These are phyloP conservation scores for Felis catus DNA, from an alignment of 2,113 vertebrate genomes.

Conservation along the genomic window F.catus_Fca126_mat1.0 CM031428.1:11956501-11957000, in stretches of 20 bases:
- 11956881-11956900: neutral
- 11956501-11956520: neutral
- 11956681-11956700: neutral
- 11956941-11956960: neutral
- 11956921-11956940: neutral
- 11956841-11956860: neutral
- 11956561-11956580: neutral
- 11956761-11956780: neutral
- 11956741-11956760: neutral
- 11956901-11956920: neutral
- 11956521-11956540: neutral
- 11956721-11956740: neutral
- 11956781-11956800: neutral
- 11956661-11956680: neutral
- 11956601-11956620: neutral
- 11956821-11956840: neutral
- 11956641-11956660: neutral
- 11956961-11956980: neutral
- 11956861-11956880: neutral
- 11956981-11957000: neutral
- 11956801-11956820: neutral
- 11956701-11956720: neutral
- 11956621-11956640: neutral
- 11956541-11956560: no score
- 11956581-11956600: no score